phyloP scores from a whole-genome alignment of 1,140 invertebrate species.

The Vollenhovia emeryi region DNA sequence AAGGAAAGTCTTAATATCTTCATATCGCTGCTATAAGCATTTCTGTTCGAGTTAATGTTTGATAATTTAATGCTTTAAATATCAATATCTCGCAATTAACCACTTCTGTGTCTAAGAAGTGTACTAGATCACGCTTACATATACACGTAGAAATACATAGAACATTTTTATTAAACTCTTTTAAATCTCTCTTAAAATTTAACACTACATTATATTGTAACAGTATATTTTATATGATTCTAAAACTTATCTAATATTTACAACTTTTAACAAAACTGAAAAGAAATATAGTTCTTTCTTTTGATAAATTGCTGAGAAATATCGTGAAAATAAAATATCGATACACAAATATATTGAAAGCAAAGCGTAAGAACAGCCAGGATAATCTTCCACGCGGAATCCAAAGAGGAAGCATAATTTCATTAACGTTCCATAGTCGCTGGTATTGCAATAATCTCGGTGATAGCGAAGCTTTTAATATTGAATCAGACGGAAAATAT shows the following conservation, averaged over 20 bases:
- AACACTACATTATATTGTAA: background rate
- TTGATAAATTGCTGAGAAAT: background rate
- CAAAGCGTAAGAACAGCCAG: background rate
- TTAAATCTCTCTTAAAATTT: too few relatives aligned
- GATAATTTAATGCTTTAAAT: background rate
- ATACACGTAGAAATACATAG: background rate
- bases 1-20: background rate
- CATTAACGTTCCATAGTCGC: background rate
- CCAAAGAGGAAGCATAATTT: constrained; percentile 9
- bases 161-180: background rate
- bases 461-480: constrained; percentile 26
- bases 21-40: background rate
- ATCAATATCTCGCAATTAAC: background rate
- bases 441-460: background rate
- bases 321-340: background rate
- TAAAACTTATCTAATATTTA: background rate
- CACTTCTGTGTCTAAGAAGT: background rate
- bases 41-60: background rate
- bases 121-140: background rate
- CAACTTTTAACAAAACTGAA: background rate
- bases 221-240: too few relatives aligned
- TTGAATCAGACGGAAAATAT: background rate
- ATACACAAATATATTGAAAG: background rate
- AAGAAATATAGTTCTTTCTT: background rate
- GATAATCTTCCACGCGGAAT: background rate